Evolutionary conservation across 2,888 invertebrate species (phyloP).

Genomic region (Hemicrepidius hirtus): DNA sequence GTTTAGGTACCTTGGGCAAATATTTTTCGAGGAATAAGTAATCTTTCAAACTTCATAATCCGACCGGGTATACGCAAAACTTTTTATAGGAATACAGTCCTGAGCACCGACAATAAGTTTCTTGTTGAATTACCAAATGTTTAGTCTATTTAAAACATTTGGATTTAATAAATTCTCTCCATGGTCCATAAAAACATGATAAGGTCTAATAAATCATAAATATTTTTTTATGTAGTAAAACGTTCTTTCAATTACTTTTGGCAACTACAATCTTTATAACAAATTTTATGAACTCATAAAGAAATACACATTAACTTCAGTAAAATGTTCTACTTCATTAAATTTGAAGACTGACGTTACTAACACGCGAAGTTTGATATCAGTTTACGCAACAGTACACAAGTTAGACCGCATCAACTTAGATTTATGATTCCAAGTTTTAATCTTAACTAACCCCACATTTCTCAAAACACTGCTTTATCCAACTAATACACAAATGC

Average conservation of each 20-base stretch:
- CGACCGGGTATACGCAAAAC: no score
- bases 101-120: no score
- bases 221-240: constrained; percentile 4
- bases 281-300: not conserved
- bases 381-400: constrained; percentile 5
- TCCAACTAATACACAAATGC: not conserved
- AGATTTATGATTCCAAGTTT: not conserved
- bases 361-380: not conserved
- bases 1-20: no score
- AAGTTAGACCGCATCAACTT: not conserved
- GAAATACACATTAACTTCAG: not conserved
- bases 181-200: no score
- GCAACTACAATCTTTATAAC: not conserved
- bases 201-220: not conserved
- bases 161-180: no score
- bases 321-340: constrained; percentile 1
- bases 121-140: no score
- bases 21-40: no score
- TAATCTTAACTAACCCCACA: not conserved
- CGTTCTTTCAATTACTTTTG: not conserved
- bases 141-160: no score
- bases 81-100: no score
- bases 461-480: not conserved
- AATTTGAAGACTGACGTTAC: constrained; percentile 1
- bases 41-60: no score